A percentile compares a stretch with the other conserved stretches of the same genome.
These are phyloP conservation scores for Orthosia gothica DNA, from an alignment of 2,888 invertebrate genomes.

Conservation along the genomic window DNA sequence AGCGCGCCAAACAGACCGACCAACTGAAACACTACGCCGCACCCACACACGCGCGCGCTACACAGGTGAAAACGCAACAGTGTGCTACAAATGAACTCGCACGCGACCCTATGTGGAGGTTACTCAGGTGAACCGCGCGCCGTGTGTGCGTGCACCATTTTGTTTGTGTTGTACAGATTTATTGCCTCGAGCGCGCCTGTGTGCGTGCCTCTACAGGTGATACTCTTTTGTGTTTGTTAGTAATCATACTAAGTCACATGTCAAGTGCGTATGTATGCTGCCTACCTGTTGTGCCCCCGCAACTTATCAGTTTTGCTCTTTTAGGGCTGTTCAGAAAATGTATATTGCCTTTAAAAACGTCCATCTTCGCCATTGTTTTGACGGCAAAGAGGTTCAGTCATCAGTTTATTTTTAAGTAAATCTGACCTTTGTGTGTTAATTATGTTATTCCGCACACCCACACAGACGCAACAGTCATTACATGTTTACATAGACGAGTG, in stretches of 20 bases:
- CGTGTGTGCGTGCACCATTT: conserved; percentile 87
- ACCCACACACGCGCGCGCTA: conserved; percentile 83
- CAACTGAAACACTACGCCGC: conserved; percentile 87
- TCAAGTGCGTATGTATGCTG: conserved; percentile 83
- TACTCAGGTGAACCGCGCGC: conserved; percentile 81
- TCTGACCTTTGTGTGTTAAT: conserved; percentile 62
- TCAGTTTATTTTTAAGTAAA: conserved; percentile 66
- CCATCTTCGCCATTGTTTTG: conserved; percentile 75
- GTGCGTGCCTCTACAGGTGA: conserved; percentile 82
- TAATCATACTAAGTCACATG: conserved; percentile 87
- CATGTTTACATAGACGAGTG: conserved; percentile 54
- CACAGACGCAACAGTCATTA: conserved; percentile 56
- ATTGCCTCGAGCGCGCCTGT: conserved; percentile 75
- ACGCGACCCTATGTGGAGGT: conserved; percentile 87
- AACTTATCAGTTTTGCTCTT: conserved; percentile 86
- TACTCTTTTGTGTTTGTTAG: conserved; percentile 80
- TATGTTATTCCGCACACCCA: conserved; percentile 45
- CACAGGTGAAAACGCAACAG: conserved; percentile 90
- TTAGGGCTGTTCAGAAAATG: conserved; percentile 84
- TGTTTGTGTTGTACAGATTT: conserved; percentile 88
- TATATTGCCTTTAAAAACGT: conserved; percentile 74
- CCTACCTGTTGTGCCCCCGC: conserved; percentile 89
- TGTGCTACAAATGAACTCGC: conserved; percentile 86
- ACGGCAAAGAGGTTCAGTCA: conserved; percentile 67
- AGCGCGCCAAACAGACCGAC: conserved; percentile 87